Percentiles rank a stretch among this genome's conserved stretches.
Evolutionary conservation across 2,113 vertebrate species (phyloP).

Genomic region (Petaurus breviceps): DNA sequence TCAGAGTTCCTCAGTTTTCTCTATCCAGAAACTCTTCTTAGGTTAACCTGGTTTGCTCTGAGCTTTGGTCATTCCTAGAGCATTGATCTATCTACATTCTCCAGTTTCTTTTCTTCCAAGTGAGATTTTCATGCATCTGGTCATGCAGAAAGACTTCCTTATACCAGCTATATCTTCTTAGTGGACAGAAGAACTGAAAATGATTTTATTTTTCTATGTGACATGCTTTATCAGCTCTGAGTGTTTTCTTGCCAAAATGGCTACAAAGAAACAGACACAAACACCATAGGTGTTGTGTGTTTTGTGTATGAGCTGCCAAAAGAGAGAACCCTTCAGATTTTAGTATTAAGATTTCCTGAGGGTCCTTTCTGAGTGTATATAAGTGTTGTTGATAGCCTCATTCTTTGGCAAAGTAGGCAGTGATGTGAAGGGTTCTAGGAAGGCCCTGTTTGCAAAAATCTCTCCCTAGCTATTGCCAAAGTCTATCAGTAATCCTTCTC

Average conservation of each 20-base stretch:
- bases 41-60: not conserved
- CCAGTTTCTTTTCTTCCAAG: not conserved
- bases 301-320: too few species aligned
- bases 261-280: too few species aligned
- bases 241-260: not conserved
- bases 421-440: too few species aligned
- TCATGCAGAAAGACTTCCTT: not conserved
- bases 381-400: too few species aligned
- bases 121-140: slow-evolving; percentile 42
- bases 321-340: too few species aligned
- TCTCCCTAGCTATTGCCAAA: too few species aligned
- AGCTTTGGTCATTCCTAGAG: not conserved
- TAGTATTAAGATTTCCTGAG: too few species aligned
- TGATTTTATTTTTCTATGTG: not conserved
- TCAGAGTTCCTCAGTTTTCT: not conserved
- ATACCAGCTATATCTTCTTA: slow-evolving; percentile 24
- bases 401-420: too few species aligned
- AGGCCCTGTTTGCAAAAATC: too few species aligned
- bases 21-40: not conserved
- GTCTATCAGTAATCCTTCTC: too few species aligned
- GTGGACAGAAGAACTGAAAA: slow-evolving; percentile 24
- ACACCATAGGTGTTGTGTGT: too few species aligned
- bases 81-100: not conserved
- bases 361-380: too few species aligned
- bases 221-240: not conserved